Evolutionary conservation across 2,797 vertebrate genomes (phyloP).

Genomic region (Cyprinodon diabolis): DNA sequence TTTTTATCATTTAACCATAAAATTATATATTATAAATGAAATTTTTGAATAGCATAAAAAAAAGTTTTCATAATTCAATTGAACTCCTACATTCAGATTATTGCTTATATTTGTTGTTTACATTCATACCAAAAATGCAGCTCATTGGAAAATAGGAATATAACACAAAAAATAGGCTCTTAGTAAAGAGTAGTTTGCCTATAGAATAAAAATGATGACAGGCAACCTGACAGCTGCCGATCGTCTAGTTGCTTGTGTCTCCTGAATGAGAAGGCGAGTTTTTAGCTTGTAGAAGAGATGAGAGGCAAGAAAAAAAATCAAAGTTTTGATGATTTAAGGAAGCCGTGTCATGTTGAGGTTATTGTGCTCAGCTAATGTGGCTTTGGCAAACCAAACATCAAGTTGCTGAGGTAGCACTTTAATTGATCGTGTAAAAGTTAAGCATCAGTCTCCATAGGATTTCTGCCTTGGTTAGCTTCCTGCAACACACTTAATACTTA

Average conservation of each 20-base stretch:
- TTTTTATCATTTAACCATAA: background rate
- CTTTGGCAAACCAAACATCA: too few relatives aligned
- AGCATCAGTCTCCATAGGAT: background rate
- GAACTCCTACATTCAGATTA: background rate
- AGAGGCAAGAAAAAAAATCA: background rate
- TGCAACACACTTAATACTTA: too few relatives aligned
- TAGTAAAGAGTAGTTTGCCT: background rate
- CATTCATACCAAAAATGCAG: too few relatives aligned
- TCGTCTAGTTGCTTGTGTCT: too few relatives aligned
- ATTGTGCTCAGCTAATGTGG: background rate
- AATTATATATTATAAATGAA: background rate
- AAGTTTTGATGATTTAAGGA: background rate
- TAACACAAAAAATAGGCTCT: background rate
- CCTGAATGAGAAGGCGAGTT: too few relatives aligned
- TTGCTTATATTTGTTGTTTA: background rate
- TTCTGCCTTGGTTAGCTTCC: background rate
- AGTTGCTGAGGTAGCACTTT: too few relatives aligned
- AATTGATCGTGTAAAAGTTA: background rate
- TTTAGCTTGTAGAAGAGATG: background rate
- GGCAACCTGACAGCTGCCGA: background rate
- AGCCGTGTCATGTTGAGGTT: background rate
- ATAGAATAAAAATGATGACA: background rate
- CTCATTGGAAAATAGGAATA: background rate
- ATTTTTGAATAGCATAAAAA: background rate
- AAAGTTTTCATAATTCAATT: background rate